Base-by-base conservation (phyloP, 2,888 invertebrate species). In the Pammene aurita region DNA sequence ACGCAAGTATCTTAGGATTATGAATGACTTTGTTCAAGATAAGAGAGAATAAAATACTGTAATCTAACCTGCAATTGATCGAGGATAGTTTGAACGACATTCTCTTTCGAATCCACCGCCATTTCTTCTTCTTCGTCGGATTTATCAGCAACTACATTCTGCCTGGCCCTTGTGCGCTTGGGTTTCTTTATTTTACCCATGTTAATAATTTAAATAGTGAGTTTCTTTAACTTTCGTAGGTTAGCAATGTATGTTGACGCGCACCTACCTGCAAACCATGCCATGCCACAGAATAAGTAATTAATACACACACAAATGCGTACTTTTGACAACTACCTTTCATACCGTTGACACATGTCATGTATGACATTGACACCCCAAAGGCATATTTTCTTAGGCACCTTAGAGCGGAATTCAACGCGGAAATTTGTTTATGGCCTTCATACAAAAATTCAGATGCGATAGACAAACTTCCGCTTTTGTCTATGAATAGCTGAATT, bases 41-140 rank as follows among this genome's bases (percentile, higher is more conserved):
- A 13, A 41, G 18, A 13, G 18, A 61, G 1, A 34, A 13, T 35
- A 54, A 7, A 44, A n/a, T 16, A 42, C 13, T n/a, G 4, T 41
- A 55, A 26, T 54, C 72, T 82, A 79, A 93, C 93, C 89, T 93
- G 92, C 70, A 93, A 77, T 77, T 93, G 93, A 75, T 93, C 92
- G 72, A 91, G 77, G 69, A 92, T 85, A 55, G 90, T 92, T 78
- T 92, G 92, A 66, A 93, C 80, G 11, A 84, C 86, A 82, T 82
- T 90, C 77, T 92, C 92, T 72, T 89, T 90, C 46, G 86, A 86
- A 75, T 90, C 89, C 7, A 82, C 74, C 6, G 78, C 75, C 13
- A 89, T 72, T 76, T 87, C 80, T 72, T 89, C 89, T 72, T 89
- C 89, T 11, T 81, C 81, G n/a, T 77, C 81, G 44, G 73, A 77